These are phyloP conservation scores for Ochlodes sylvanus DNA, from an alignment of 2,888 invertebrate genomes.

Conservation along the genomic window DNA sequence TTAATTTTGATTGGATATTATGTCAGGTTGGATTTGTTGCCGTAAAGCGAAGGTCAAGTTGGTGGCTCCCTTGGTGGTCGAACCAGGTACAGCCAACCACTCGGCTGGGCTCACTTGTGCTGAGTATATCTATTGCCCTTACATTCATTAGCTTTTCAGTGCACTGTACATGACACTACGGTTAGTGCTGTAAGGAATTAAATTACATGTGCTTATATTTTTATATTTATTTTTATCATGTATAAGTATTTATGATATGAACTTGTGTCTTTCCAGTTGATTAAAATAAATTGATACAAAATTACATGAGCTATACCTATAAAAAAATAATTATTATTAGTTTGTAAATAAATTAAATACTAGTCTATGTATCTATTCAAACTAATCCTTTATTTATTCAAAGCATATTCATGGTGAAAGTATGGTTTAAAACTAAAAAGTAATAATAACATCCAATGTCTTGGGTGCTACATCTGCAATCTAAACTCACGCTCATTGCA, in stretches of 20 bases:
- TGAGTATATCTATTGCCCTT: slow-evolving; percentile 55
- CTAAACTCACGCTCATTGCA: slow-evolving; percentile 15
- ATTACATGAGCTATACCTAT: no score
- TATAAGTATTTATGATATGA: no score
- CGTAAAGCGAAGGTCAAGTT: slow-evolving; percentile 57
- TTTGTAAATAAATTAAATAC: neutral
- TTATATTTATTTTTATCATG: neutral
- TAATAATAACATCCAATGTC: neutral
- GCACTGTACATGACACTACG: slow-evolving; percentile 14
- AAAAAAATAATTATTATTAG: neutral
- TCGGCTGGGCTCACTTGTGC: slow-evolving; percentile 52
- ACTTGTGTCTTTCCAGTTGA: no score
- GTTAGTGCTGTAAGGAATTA: slow-evolving; percentile 1
- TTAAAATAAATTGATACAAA: no score
- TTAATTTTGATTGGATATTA: slow-evolving; percentile 42
- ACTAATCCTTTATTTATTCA: neutral
- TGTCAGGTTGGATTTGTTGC: slow-evolving; percentile 75
- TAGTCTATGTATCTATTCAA: neutral
- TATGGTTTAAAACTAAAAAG: neutral
- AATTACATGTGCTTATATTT: neutral
- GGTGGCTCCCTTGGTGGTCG: slow-evolving; percentile 64
- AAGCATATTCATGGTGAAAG: slow-evolving; percentile 3
- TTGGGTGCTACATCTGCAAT: slow-evolving; percentile 1
- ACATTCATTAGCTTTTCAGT: slow-evolving; percentile 12
- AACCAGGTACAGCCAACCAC: slow-evolving; percentile 53